A percentile compares a stretch with the other conserved stretches of the same genome.
Conservation (phyloP, 2,797 vertebrate species). For the Pseudopleuronectes americanus region DNA sequence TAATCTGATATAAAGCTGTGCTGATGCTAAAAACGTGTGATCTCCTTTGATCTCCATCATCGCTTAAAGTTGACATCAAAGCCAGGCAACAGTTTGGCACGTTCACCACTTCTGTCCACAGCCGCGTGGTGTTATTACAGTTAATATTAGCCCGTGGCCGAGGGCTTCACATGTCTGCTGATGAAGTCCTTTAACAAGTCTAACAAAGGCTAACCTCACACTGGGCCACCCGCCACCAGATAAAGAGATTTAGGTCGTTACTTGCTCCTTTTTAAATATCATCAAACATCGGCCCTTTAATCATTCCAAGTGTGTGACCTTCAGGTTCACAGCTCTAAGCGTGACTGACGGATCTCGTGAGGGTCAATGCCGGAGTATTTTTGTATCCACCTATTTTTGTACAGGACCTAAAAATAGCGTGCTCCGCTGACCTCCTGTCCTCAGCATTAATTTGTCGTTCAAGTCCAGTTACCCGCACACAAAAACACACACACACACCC, state of each 20-base stretch:
- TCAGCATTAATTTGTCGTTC: slow-evolving; percentile 45
- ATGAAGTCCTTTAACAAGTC: slow-evolving; percentile 66
- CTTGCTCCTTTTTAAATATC: slow-evolving; percentile 77
- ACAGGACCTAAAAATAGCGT: slow-evolving; percentile 81
- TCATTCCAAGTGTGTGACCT: slow-evolving; percentile 70
- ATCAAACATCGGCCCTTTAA: slow-evolving; percentile 73
- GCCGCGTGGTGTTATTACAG: slow-evolving; percentile 11
- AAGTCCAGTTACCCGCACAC: slow-evolving; percentile 18
- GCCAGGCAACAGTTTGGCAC: not conserved
- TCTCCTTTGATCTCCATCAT: not conserved
- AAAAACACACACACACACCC: slow-evolving; percentile 22
- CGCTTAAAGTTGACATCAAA: slow-evolving; percentile 11
- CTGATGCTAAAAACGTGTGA: not conserved
- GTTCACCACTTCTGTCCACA: slow-evolving; percentile 19
- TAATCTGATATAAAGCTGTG: not conserved
- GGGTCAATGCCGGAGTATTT: slow-evolving; percentile 65
- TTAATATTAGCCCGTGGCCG: slow-evolving; percentile 47
- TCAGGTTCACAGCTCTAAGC: slow-evolving; percentile 70
- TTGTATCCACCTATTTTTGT: slow-evolving; percentile 41
- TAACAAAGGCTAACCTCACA: slow-evolving; percentile 62
- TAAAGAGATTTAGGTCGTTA: slow-evolving; percentile 80
- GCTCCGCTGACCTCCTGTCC: slow-evolving; percentile 64
- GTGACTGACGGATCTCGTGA: slow-evolving; percentile 63
- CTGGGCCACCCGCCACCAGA: slow-evolving; percentile 70
- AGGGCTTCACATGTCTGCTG: slow-evolving; percentile 44